phyloP scores from a whole-genome alignment of 2,113 vertebrate genomes.

The Chaetura pelagica region DNA sequence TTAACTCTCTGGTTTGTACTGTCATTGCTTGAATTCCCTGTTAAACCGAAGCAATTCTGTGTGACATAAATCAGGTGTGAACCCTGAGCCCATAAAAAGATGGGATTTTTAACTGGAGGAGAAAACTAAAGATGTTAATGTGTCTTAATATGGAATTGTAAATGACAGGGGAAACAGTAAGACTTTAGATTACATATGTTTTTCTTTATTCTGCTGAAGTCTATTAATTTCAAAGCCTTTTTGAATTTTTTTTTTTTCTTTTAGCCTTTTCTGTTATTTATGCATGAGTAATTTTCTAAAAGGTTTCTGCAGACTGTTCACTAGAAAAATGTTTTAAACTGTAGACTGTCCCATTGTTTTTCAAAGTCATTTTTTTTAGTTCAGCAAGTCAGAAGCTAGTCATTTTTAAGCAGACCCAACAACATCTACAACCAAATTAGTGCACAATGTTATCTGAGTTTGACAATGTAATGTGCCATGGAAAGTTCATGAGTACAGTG shows the following conservation, averaged over 20 bases:
- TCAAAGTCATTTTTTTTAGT: background rate
- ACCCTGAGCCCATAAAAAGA: background rate
- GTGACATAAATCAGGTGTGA: background rate
- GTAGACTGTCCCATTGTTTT: background rate
- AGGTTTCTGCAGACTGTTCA: background rate
- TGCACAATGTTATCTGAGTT: background rate
- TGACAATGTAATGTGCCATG: background rate
- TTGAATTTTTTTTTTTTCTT: background rate
- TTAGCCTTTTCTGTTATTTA: background rate
- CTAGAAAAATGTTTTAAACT: background rate
- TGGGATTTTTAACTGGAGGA: background rate
- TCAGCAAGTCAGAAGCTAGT: background rate
- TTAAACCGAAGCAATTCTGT: background rate
- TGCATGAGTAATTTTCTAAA: background rate
- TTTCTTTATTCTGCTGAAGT: background rate
- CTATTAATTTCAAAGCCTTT: background rate
- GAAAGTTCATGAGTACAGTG: background rate
- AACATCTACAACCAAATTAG: rapidly evolving
- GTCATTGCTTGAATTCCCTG: background rate
- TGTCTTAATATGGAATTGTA: background rate
- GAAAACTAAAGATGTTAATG: background rate
- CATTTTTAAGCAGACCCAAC: background rate
- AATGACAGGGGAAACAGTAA: background rate
- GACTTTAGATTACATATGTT: background rate
- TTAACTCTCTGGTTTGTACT: background rate